Percentiles rank a stretch among this genome's conserved stretches.
Evolutionary conservation across 2,113 vertebrate species (phyloP).

Genomic region (Siniperca knerii): DNA sequence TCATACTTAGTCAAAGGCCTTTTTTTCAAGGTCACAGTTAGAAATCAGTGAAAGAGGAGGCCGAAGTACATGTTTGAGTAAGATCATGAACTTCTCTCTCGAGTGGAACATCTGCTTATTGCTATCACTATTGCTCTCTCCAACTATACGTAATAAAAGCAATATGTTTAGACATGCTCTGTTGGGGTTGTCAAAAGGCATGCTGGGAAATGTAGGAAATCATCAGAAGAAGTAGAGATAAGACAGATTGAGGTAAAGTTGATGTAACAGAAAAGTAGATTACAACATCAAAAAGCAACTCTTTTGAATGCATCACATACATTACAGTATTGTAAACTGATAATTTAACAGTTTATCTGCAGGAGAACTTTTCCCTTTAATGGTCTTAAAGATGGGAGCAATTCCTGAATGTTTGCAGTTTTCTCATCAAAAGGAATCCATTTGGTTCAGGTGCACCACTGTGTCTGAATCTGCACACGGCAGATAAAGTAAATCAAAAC

Average conservation of each 20-base stretch:
- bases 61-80: conserved; percentile 4
- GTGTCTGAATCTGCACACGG: conserved; percentile 17
- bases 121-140: too few relatives aligned
- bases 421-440: conserved; percentile 14
- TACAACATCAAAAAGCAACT: conserved; percentile 1
- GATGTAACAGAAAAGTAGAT: not conserved
- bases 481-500: conserved; percentile 44
- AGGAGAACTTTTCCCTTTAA: not conserved
- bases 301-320: not conserved
- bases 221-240: not conserved
- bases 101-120: not conserved
- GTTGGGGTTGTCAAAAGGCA: not conserved
- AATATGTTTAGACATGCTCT: not conserved
- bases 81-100: not conserved
- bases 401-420: not conserved
- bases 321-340: not conserved
- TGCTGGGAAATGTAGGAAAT: conserved; percentile 17
- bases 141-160: not conserved
- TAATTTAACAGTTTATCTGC: not conserved
- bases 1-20: too few relatives aligned
- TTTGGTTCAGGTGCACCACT: conserved; percentile 20
- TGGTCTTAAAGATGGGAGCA: not conserved
- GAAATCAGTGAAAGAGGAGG: not conserved
- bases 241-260: not conserved
- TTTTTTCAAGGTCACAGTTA: not conserved